Conservation (phyloP, 2,888 invertebrate species). For the Anodontia alba region DNA sequence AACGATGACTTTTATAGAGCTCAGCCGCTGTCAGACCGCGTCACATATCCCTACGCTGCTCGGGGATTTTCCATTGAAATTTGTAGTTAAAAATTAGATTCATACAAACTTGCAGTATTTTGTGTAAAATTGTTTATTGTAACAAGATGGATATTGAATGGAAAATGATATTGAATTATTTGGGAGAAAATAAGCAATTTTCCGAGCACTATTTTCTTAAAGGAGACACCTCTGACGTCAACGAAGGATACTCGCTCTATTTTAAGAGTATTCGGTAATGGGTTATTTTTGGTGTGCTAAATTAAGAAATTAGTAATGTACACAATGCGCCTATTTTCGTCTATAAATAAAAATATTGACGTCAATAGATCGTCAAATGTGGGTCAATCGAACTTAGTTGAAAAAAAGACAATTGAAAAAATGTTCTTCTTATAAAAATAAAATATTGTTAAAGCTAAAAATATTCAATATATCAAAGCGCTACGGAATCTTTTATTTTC, state of each 20-base stretch:
- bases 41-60: slow-evolving; percentile 51
- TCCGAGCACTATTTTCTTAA: slow-evolving; percentile 53
- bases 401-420: no score
- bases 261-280: slow-evolving; percentile 62
- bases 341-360: slow-evolving; percentile 33
- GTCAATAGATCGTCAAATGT: slow-evolving; percentile 27
- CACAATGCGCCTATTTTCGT: slow-evolving; percentile 9
- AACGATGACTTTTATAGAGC: slow-evolving; percentile 43
- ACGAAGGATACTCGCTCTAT: slow-evolving; percentile 32
- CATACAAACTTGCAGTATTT: background rate
- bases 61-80: slow-evolving; percentile 10
- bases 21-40: slow-evolving; percentile 3
- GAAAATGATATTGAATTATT: background rate
- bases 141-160: background rate
- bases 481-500: no score
- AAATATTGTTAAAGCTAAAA: no score
- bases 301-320: slow-evolving; percentile 50
- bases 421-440: no score
- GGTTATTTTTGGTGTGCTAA: slow-evolving; percentile 35
- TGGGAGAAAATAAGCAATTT: background rate
- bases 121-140: background rate
- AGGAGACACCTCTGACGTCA: slow-evolving; percentile 42
- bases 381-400: slow-evolving; percentile 5
- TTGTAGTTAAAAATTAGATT: background rate
- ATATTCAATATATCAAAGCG: no score